Evolutionary conservation across 2,888 invertebrate species (phyloP).

Genomic region (Lithophane leautieri): DNA sequence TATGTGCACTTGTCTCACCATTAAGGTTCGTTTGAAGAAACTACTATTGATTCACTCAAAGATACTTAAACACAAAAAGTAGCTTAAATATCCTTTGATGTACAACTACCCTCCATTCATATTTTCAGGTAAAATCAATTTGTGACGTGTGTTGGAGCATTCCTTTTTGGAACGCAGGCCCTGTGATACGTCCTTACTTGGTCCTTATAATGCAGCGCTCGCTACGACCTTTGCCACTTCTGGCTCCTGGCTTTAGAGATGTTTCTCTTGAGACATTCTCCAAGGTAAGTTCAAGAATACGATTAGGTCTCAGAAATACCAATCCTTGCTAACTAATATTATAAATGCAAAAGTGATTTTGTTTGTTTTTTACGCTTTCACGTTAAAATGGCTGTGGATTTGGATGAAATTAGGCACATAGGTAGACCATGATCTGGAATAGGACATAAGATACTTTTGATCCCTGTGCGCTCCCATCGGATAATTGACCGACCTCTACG

Average conservation of each 20-base stretch:
- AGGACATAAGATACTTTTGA: no score
- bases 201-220: slow-evolving; percentile 82
- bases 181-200: slow-evolving; percentile 77
- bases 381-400: no score
- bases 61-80: background rate
- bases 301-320: background rate
- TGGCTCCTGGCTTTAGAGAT: slow-evolving; percentile 78
- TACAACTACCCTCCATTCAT: slow-evolving; percentile 2
- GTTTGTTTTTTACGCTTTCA: no score
- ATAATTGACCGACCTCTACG: no score
- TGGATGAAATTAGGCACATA: no score
- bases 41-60: background rate
- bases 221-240: slow-evolving; percentile 75
- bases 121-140: slow-evolving; percentile 73
- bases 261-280: slow-evolving; percentile 82
- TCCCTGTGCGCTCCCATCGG: no score
- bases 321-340: no score
- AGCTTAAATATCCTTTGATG: background rate
- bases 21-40: slow-evolving; percentile 57
- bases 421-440: no score
- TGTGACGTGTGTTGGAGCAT: slow-evolving; percentile 78
- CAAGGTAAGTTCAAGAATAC: slow-evolving; percentile 70
- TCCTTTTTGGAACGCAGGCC: slow-evolving; percentile 80
- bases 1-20: slow-evolving; percentile 52
- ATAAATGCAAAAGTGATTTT: no score